These are phyloP conservation scores for Rhabditoides inermis DNA, from an alignment of 2,888 invertebrate species.

Conservation along the genomic window DNA sequence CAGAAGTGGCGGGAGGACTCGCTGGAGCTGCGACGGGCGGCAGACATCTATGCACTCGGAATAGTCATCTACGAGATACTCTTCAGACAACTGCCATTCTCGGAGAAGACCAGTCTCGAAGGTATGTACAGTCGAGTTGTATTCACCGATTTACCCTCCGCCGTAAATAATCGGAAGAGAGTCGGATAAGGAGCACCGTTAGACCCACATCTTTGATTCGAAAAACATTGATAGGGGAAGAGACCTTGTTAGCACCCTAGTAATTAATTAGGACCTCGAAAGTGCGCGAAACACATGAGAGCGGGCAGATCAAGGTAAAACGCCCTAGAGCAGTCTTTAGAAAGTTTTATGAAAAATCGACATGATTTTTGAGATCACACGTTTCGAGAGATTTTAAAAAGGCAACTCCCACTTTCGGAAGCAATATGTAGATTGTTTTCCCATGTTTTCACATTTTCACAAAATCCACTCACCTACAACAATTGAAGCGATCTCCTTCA, in stretches of 20 bases:
- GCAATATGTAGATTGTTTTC: not conserved
- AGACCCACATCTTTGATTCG: too few species aligned
- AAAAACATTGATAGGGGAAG: too few species aligned
- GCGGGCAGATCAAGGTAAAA: constrained; percentile 13
- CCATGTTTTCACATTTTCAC: not conserved
- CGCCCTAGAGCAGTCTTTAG: too few species aligned
- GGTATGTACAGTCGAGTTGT: too few species aligned
- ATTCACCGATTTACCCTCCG: too few species aligned
- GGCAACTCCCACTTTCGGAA: not conserved
- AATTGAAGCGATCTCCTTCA: not conserved
- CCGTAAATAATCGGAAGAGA: too few species aligned
- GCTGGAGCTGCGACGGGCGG: constrained; percentile 1
- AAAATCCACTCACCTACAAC: not conserved
- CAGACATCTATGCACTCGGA: not conserved
- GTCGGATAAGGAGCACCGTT: too few species aligned
- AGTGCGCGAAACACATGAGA: constrained; percentile 14
- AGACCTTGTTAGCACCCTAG: too few species aligned
- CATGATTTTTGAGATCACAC: too few species aligned
- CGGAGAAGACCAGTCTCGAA: not conserved
- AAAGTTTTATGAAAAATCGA: too few species aligned
- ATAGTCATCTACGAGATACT: constrained; percentile 4
- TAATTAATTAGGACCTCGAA: too few species aligned
- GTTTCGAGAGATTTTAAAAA: not conserved
- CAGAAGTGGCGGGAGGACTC: constrained; percentile 8
- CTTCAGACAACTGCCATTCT: not conserved